These are phyloP conservation scores for Agonopterix alstromeriana DNA, from an alignment of 2,888 invertebrate species.

Conservation along the genomic window DNA sequence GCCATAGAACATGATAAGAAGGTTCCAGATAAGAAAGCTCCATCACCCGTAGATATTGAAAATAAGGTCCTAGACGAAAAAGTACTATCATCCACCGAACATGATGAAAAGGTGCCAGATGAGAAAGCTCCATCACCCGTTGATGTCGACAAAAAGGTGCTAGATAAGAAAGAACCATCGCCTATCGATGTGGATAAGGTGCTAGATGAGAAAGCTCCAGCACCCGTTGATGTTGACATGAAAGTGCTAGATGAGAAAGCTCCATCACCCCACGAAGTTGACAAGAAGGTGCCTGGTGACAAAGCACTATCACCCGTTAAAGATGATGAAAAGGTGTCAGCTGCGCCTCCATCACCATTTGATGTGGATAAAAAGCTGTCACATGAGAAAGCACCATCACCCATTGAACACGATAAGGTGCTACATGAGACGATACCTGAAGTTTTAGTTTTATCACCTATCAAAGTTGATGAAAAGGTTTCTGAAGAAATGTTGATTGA, in stretches of 20 bases:
- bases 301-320: conserved; percentile 7
- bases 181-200: background rate
- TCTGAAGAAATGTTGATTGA: background rate
- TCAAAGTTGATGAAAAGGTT: conserved; percentile 3
- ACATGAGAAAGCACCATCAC: background rate
- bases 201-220: conserved; percentile 10
- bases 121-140: conserved; percentile 4
- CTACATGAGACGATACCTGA: conserved; percentile 1
- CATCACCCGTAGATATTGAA: background rate
- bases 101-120: conserved; percentile 5
- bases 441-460: conserved; percentile 11
- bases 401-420: background rate
- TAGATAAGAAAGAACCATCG: background rate
- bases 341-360: background rate
- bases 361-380: background rate
- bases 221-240: background rate
- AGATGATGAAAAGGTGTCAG: background rate
- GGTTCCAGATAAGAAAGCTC: conserved; percentile 4
- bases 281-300: background rate
- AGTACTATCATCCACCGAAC: background rate
- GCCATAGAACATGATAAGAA: conserved; percentile 4
- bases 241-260: background rate
- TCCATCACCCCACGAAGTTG: background rate
- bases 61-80: conserved; percentile 1
- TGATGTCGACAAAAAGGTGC: background rate